Evolutionary conservation across 2,797 vertebrate genomes (phyloP), one percentile per base, ranked within the genome.

Genomic region (Anabas testudineus): DNA sequence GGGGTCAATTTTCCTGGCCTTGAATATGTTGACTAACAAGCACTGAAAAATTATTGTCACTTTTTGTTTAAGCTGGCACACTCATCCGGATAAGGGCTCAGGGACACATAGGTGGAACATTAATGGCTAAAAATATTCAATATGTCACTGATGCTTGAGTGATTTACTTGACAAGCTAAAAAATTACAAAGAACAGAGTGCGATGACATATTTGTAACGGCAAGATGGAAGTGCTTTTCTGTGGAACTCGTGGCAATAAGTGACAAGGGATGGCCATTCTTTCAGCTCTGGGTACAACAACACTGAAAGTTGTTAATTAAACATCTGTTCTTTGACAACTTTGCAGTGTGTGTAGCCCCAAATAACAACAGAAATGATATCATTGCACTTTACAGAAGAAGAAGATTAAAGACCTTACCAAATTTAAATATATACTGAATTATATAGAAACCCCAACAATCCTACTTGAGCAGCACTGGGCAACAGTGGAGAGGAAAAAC

Each of bases 11-110:
- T 81, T 41, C 69, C n/a, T 15, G 52, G 56, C 82, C 74, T 81
- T 83, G 69, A 43, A 63, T 51, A 48, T 36, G 78, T 69, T 75
- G 69, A 83, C 76, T 81, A 80, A 83, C 65, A 65, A 83, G 78
- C 59, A 47, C 0, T 89, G 60, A 90, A 83, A 83, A 67, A 48
- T 74, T 24, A 42, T 81, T 43, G 65, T 77, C 78, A 67, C 75
- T 74, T 79, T 84, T 75, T 87, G 65, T 84, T 78, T 64, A 57
- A 55, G 45, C 30, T 85, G 82, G 66, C 68, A 77, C 60, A 16
- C 2, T 1, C 7, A 12, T 34, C 28, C 2, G 2, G 46, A 49
- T 21, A 19, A 72, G 62, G 30, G 66, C 22, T 71, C 76, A 85
- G 83, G 81, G 75, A 43, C 67, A 30, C 39, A 42, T 39, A 21